Evolutionary conservation across 2,797 vertebrate genomes (phyloP), one percentile per base, ranked within the genome.

Genomic region (Sardinella longiceps): DNA sequence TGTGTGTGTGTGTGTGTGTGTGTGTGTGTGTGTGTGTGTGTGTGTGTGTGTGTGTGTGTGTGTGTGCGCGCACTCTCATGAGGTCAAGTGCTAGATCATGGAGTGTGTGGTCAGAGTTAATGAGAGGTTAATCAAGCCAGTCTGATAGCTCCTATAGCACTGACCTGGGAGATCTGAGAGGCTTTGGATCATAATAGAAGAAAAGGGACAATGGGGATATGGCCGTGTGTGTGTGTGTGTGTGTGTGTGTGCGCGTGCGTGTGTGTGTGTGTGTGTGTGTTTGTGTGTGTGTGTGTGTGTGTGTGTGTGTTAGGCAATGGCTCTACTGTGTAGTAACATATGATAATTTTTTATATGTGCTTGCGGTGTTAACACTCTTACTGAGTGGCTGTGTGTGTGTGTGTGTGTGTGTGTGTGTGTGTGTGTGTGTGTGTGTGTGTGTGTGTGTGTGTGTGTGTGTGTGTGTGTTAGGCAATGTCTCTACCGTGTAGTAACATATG

Each of bases 111-210:
- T 63, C 25, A 3, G 60, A 30, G 60, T 63, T 63, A 63, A 63
- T 63, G 60, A 63, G 10, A 63, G 60, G 60, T 63, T 63, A 63
- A 63, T 63, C 60, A 63, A 63, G 60, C 0, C 60, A 28, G 11
- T 63, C 60, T 63, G 25, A 63, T 63, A 63, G 60, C 60, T 30
- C 25, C 60, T 63, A 25, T n/a, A 60, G 58, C n/a, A n/a, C n/a
- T n/a, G n/a, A 25, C 58, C 58, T 60, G 58, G 25, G 60, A 28
- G 60, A 30, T 25, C 60, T 63, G 60, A 9, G 60, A 28, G 28
- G 30, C 60, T 30, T 10, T 63, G 58, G 60, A 30, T 63, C 60
- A 30, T 25, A 63, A 63, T 25, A 14, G 25, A n/a, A 10, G n/a
- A 28, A n/a, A 20, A 56, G 53, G 20, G 23, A n/a, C 5, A n/a